phyloP scores from a whole-genome alignment of 2,888 invertebrate species.

The Branchellion lobata region DNA sequence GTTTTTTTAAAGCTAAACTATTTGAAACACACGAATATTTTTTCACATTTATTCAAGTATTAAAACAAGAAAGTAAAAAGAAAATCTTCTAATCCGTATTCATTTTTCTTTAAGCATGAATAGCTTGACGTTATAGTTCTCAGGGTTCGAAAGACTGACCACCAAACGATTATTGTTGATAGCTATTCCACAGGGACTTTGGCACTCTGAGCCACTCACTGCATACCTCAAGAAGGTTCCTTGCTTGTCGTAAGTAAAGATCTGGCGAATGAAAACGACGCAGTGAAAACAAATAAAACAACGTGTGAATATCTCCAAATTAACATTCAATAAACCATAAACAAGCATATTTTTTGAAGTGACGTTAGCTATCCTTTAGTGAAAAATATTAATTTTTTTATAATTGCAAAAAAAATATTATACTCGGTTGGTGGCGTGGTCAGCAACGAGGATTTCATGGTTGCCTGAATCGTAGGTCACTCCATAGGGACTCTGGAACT shows the following conservation, averaged over 20 bases:
- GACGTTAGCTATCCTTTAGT: too few species aligned
- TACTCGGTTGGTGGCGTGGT: conserved; percentile 45
- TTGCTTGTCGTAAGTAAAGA: conserved; percentile 33
- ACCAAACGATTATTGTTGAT: conserved; percentile 46
- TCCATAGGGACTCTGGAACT: conserved; percentile 50
- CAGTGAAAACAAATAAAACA: not conserved
- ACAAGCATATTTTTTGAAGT: too few species aligned
- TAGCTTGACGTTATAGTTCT: conserved; percentile 10
- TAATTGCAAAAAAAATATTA: too few species aligned
- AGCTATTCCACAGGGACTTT: conserved; percentile 46
- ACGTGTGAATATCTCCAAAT: too few species aligned
- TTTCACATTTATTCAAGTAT: too few species aligned
- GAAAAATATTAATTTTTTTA: too few species aligned
- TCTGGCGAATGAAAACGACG: not conserved
- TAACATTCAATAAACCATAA: too few species aligned
- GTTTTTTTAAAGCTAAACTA: too few species aligned
- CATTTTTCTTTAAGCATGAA: conserved; percentile 4
- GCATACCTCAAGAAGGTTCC: conserved; percentile 40
- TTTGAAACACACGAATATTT: too few species aligned
- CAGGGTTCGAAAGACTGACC: conserved; percentile 44
- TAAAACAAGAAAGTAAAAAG: too few species aligned
- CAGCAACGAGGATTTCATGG: conserved; percentile 47
- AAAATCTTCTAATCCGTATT: too few species aligned
- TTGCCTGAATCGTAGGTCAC: conserved; percentile 41
- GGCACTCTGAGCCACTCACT: conserved; percentile 35